phyloP scores from a whole-genome alignment of 2,797 vertebrate genomes.

The Hozukius guyotensis region DNA sequence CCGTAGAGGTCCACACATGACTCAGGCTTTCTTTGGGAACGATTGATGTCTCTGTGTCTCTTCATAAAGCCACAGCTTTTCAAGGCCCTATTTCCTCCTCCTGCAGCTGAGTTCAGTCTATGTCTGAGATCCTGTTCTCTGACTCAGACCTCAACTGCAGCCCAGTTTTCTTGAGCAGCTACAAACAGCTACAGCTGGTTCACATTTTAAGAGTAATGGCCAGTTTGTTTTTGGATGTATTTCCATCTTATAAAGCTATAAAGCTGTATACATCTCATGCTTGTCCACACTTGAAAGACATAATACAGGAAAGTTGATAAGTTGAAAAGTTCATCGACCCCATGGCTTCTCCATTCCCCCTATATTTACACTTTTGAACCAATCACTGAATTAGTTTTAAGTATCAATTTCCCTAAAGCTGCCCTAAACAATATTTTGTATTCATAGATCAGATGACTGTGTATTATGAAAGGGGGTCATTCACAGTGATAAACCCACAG shows the following conservation, averaged over 20 bases:
- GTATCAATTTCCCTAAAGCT: background rate
- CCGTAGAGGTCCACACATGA: background rate
- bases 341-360: background rate
- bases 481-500: background rate
- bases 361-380: background rate
- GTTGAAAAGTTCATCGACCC: background rate
- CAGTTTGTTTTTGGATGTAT: background rate
- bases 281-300: background rate
- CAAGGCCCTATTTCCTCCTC: background rate
- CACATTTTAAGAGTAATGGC: background rate
- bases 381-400: background rate
- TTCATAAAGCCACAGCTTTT: conserved; percentile 8
- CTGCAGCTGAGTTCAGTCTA: background rate
- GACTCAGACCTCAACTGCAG: background rate
- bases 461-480: background rate
- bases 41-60: background rate
- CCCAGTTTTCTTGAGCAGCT: background rate
- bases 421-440: background rate
- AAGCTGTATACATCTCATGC: background rate
- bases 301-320: background rate
- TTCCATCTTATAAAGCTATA: background rate
- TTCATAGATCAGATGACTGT: background rate
- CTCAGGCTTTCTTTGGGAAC: background rate
- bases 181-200: background rate
- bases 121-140: background rate